These are phyloP conservation scores for Heliocidaris erythrogramma DNA, from an alignment of 35 echinoderm and acorn worm species.

Conservation along the genomic window DNA sequence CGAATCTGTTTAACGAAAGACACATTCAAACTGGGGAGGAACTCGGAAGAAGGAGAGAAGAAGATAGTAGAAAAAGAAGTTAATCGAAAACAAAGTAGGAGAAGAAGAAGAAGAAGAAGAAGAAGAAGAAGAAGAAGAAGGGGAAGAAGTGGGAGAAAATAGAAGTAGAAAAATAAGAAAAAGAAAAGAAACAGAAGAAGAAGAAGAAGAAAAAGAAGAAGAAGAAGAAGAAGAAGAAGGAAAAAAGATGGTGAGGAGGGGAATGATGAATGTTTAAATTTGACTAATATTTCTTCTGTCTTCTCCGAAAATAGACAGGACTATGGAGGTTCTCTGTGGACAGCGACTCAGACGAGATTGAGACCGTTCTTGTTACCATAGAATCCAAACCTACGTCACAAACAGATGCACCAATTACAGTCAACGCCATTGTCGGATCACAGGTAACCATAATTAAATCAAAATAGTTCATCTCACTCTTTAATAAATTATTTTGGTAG, in stretches of 20 bases:
- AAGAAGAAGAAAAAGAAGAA: neutral
- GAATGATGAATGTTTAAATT: neutral
- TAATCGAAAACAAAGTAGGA: no score
- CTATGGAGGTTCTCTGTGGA: conserved; percentile 45
- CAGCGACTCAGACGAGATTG: neutral
- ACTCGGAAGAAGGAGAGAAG: no score
- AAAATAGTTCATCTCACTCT: neutral
- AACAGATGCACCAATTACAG: conserved; percentile 42
- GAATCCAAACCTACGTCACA: conserved; percentile 38
- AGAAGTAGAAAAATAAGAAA: no score
- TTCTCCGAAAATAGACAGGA: conserved; percentile 34
- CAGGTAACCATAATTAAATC: neutral
- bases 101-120: no score
- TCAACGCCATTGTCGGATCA: conserved; percentile 40
- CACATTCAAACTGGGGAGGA: no score
- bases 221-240: neutral
- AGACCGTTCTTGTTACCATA: conserved; percentile 41
- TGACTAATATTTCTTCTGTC: neutral
- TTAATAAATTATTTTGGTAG: neutral
- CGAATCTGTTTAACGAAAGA: no score
- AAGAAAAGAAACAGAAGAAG: neutral
- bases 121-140: no score
- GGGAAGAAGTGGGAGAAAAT: no score
- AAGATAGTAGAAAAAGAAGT: no score
- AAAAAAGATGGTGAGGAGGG: no score